Base-by-base conservation (phyloP, 2,888 invertebrate species). In the Iphiclides podalirius region DNA sequence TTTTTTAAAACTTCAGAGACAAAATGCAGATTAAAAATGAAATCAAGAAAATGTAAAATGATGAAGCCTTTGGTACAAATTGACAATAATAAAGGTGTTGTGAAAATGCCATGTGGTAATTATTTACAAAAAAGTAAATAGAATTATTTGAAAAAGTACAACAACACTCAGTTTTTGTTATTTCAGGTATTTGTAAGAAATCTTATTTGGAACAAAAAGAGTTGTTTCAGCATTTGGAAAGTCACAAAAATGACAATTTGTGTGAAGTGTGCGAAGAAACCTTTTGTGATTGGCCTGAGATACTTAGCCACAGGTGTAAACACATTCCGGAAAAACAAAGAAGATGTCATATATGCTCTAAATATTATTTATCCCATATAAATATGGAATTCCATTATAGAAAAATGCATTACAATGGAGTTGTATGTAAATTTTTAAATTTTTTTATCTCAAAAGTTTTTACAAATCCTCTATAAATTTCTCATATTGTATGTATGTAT, bases 311-410 rank as follows among this genome's bases (percentile, higher is more conserved):
- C 50, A 64, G 84, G 36, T 15, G 76, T 0, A 36, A 47, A 8
- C 83, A 84, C 52, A 39, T 80, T 4, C 64, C 69, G 0, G 14
- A 43, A 0, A 57, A 54, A 1, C 63, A 72, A 34, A 46, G 56
- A 4, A 52, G 40, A 17, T 84, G 83, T 49, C 75, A 79, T 35
- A 53, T 80, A 11, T 83, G 83, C 47, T 40, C 45, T 1, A 67
- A 65, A 48, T 52, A 50, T 20, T 70, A 53, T 47, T 43, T 23
- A 1, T 47, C 64, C 7, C 44, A 56, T 2, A 1, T 52, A 0
- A 55, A 63, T 31, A 54, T 82, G 52, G 79, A 83, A 53, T 60
- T 59, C 46, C 83, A 83, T 54, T 80, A 75, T 47, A 65, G 69
- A 40, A 69, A 54, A 40, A 12, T 52, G 2, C 80, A 81, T 53